Conservation (phyloP, 1,140 invertebrate genomes). For the Sarcophaga bullata region DNA sequence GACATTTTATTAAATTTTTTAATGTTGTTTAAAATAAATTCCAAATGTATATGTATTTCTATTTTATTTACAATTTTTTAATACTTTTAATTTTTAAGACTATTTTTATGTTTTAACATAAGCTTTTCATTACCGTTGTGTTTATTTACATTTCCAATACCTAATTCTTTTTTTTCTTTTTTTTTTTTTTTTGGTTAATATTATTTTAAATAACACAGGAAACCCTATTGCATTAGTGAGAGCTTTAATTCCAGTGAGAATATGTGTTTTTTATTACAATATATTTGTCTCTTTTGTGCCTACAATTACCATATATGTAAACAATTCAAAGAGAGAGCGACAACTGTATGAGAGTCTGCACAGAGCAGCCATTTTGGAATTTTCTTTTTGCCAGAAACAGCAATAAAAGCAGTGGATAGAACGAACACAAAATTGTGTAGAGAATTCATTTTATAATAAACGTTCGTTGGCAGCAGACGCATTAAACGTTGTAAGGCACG, state of each 20-base stretch:
- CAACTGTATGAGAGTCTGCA: not conserved
- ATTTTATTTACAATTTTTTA: too few relatives aligned
- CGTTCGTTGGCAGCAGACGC: conserved; percentile 22
- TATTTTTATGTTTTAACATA: too few relatives aligned
- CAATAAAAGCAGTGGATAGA: not conserved
- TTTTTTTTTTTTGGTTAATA: not conserved
- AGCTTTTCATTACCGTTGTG: too few relatives aligned
- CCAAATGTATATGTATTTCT: too few relatives aligned
- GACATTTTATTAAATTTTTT: too few relatives aligned
- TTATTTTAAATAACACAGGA: not conserved
- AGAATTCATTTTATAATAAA: conserved; percentile 23
- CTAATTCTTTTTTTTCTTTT: not conserved
- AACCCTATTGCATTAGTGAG: not conserved
- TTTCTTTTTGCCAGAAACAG: not conserved
- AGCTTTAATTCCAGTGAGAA: not conserved
- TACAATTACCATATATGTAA: not conserved
- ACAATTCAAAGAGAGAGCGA: not conserved
- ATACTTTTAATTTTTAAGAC: too few relatives aligned
- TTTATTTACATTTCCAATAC: too few relatives aligned
- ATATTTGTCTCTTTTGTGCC: not conserved
- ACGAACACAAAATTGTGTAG: not conserved
- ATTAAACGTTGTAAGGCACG: not conserved
- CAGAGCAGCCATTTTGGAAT: conserved; percentile 14
- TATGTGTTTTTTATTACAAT: not conserved
- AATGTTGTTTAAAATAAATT: too few relatives aligned